These are phyloP conservation scores for Otus sunia DNA, from an alignment of 2,113 vertebrate genomes.

Conservation along the genomic window DNA sequence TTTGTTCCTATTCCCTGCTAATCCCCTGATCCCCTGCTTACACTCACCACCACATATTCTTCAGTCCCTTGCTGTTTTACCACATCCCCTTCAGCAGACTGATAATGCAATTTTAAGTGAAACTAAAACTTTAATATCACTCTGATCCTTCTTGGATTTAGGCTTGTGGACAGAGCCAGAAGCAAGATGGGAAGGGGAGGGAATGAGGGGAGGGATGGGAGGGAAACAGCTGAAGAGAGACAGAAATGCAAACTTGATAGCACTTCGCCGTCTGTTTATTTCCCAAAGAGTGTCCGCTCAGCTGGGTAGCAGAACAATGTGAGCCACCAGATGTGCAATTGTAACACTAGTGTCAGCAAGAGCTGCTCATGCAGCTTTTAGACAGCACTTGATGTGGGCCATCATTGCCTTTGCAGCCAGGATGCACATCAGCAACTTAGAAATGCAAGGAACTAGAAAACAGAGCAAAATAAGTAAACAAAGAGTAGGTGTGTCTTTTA, in stretches of 20 bases:
- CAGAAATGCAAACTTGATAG: conserved; percentile 16
- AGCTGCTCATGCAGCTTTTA: conserved; percentile 17
- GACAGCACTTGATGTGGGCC: not conserved
- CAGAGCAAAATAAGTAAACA: not conserved
- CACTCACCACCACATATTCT: not conserved
- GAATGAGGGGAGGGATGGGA: not conserved
- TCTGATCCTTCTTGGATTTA: conserved; percentile 8
- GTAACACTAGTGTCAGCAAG: conserved; percentile 9
- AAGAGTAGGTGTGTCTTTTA: not conserved
- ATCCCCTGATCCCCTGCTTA: not conserved
- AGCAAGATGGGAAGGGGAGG: not conserved
- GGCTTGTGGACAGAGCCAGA: not conserved
- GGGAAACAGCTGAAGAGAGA: not conserved
- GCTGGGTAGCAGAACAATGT: not conserved
- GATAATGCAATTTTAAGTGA: conserved; percentile 18
- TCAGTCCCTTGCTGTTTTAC: not conserved
- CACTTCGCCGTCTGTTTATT: conserved; percentile 40
- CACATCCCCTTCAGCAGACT: not conserved
- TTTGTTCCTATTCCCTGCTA: conserved; percentile 14
- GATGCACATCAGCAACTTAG: not conserved
- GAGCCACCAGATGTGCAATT: conserved; percentile 8
- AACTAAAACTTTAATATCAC: conserved; percentile 10
- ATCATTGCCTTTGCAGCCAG: not conserved
- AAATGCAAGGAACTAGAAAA: not conserved
- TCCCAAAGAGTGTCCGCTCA: conserved; percentile 15